phyloP scores from a whole-genome alignment of 2,888 invertebrate genomes.

The Lasioglossum calceatum region DNA sequence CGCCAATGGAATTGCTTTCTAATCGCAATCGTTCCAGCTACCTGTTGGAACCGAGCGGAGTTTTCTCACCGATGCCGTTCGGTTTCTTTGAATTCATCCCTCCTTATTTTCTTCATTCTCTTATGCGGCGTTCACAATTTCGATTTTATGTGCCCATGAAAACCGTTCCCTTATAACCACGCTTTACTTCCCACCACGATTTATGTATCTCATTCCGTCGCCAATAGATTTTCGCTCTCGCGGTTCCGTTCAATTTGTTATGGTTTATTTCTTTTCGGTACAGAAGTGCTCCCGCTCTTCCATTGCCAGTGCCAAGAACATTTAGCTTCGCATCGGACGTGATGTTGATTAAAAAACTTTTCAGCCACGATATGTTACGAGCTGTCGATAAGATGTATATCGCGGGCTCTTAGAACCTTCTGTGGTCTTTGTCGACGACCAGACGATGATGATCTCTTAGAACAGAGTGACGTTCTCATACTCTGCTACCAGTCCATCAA shows the following conservation, averaged over 20 bases:
- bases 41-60: constrained; percentile 74
- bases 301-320: constrained; percentile 8
- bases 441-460: neutral
- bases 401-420: neutral
- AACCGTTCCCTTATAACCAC: constrained; percentile 3
- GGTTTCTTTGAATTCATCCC: constrained; percentile 23
- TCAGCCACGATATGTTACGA: constrained; percentile 16
- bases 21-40: constrained; percentile 71
- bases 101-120: neutral
- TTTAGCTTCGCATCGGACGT: constrained; percentile 15
- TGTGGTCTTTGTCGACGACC: neutral
- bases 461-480: neutral
- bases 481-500: neutral
- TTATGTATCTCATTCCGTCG: constrained; percentile 39
- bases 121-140: constrained; percentile 30
- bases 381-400: neutral
- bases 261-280: constrained; percentile 12
- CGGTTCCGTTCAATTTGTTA: constrained; percentile 32
- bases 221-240: constrained; percentile 35
- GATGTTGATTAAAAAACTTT: constrained; percentile 46
- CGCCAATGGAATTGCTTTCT: constrained; percentile 72
- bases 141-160: constrained; percentile 28
- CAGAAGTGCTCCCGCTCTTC: neutral
- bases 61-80: constrained; percentile 27
- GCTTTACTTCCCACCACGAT: constrained; percentile 34